These are phyloP conservation scores for Nymphalis io DNA, from an alignment of 1,140 invertebrate genomes.

Conservation along the genomic window DNA sequence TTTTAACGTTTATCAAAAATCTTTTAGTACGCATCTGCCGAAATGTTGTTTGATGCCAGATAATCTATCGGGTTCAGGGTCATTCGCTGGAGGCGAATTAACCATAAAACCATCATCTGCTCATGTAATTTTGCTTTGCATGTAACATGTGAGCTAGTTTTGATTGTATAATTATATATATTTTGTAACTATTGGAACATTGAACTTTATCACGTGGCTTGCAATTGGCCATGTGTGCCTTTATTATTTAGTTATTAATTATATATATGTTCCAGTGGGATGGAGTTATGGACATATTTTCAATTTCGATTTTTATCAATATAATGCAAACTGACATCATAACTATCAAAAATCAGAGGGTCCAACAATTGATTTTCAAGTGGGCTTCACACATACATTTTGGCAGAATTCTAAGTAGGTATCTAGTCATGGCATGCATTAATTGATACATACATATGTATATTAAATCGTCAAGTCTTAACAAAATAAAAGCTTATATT, in stretches of 20 bases:
- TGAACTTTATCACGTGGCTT: slow-evolving; percentile 47
- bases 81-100: slow-evolving; percentile 51
- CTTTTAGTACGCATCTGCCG: slow-evolving; percentile 70
- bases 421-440: no score
- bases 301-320: no score
- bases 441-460: no score
- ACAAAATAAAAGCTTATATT: no score
- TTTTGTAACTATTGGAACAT: slow-evolving; percentile 39
- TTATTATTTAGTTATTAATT: slow-evolving; percentile 25
- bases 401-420: no score
- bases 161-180: slow-evolving; percentile 29
- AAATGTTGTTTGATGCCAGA: slow-evolving; percentile 61
- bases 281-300: background rate
- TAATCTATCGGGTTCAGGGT: slow-evolving; percentile 67
- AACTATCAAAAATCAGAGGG: no score
- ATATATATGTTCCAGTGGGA: background rate
- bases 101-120: slow-evolving; percentile 53
- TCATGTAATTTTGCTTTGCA: slow-evolving; percentile 45
- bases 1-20: slow-evolving; percentile 50
- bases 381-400: no score
- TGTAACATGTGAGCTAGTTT: slow-evolving; percentile 48
- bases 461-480: no score
- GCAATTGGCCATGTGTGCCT: slow-evolving; percentile 37
- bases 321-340: no score
- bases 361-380: no score